phyloP scores from a whole-genome alignment of 2,113 vertebrate species.

The Lasiurus borealis region DNA sequence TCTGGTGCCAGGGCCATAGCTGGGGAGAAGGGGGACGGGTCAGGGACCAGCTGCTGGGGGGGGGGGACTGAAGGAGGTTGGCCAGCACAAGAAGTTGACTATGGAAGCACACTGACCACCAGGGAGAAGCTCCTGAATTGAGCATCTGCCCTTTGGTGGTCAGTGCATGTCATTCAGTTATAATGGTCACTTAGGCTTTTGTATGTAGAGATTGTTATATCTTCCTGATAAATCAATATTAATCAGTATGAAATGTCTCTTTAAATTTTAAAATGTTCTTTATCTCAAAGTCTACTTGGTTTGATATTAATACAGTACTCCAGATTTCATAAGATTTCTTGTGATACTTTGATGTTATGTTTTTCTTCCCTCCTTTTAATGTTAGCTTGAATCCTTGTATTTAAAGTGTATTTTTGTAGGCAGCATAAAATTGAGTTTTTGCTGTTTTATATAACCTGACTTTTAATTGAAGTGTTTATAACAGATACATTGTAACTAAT shows the following conservation, averaged over 20 bases:
- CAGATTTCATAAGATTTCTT: background rate
- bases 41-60: too few species aligned
- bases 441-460: background rate
- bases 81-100: too few species aligned
- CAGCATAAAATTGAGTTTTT: background rate
- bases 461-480: background rate
- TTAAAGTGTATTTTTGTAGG: background rate
- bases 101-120: too few species aligned
- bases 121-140: too few species aligned
- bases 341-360: background rate
- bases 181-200: too few species aligned
- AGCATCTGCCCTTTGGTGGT: too few species aligned
- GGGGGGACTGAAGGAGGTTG: too few species aligned
- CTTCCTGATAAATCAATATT: background rate
- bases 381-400: background rate
- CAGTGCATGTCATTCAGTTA: too few species aligned
- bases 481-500: background rate
- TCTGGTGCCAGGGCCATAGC: too few species aligned
- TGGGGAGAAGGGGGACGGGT: too few species aligned
- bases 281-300: background rate
- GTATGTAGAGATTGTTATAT: background rate
- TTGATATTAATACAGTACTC: background rate
- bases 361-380: background rate
- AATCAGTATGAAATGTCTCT: background rate
- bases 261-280: background rate